phyloP scores from a whole-genome alignment of 1,140 invertebrate species.

The Brachionus koreanus region DNA sequence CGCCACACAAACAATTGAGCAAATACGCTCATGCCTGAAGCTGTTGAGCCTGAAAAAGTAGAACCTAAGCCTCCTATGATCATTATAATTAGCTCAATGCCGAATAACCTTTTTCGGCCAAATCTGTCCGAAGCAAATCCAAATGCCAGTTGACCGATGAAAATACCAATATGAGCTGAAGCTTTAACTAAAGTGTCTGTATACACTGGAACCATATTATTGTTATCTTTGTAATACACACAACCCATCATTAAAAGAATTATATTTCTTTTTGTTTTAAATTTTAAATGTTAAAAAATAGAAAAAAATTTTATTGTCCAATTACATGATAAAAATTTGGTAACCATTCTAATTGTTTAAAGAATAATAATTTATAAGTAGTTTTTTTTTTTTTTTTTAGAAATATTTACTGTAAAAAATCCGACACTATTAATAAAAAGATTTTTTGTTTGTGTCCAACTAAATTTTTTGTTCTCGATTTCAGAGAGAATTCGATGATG shows the following conservation, averaged over 20 bases:
- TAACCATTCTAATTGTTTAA: constrained; percentile 2
- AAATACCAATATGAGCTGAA: constrained; percentile 19
- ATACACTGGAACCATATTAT: constrained; percentile 7
- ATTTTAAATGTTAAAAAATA: not conserved
- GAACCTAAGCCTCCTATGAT: not conserved
- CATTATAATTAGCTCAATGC: constrained; percentile 16
- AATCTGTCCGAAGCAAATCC: constrained; percentile 2
- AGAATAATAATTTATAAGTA: not conserved
- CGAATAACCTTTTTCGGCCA: constrained; percentile 32
- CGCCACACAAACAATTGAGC: not conserved
- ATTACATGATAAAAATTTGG: constrained; percentile 35
- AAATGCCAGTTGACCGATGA: constrained; percentile 27
- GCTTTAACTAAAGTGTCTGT: constrained; percentile 35
- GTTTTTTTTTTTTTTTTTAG: not conserved
- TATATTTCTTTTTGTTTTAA: not conserved
- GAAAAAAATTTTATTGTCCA: not conserved
- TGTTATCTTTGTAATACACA: constrained; percentile 32
- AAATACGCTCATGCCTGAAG: constrained; percentile 15
- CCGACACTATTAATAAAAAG: not conserved
- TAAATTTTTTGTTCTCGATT: constrained; percentile 22
- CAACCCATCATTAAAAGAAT: constrained; percentile 40
- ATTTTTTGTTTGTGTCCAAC: constrained; percentile 7
- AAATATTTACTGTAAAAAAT: constrained; percentile 34
- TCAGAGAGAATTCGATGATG: not conserved
- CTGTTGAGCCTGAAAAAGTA: not conserved